phyloP scores from a whole-genome alignment of 2,888 invertebrate genomes.

The Lottia gigantea region DNA sequence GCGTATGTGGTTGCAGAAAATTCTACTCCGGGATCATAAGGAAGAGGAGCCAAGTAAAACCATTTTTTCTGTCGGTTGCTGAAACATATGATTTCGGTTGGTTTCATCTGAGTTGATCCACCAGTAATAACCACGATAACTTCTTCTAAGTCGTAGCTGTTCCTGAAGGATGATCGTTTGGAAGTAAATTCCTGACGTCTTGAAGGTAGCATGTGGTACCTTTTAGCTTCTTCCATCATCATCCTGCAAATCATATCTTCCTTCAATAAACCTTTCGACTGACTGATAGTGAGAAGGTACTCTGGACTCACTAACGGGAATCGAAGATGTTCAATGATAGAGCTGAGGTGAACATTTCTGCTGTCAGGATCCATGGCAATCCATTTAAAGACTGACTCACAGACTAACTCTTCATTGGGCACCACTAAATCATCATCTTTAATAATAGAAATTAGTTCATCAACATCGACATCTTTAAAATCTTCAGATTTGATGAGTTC shows the following conservation, averaged over 20 bases:
- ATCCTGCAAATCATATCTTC: slow-evolving; percentile 35
- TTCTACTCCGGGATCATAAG: slow-evolving; percentile 53
- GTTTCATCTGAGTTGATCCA: slow-evolving; percentile 48
- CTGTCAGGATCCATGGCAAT: slow-evolving; percentile 73
- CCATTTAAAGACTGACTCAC: slow-evolving; percentile 81
- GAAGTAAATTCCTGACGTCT: slow-evolving; percentile 42
- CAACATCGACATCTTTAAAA: slow-evolving; percentile 73
- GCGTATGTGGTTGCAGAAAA: slow-evolving; percentile 51
- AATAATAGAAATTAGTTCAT: slow-evolving; percentile 81
- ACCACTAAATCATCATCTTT: slow-evolving; percentile 85
- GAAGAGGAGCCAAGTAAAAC: slow-evolving; percentile 52
- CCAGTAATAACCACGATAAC: slow-evolving; percentile 47
- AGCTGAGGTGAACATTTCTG: slow-evolving; percentile 70
- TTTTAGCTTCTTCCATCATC: slow-evolving; percentile 46
- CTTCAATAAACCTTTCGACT: slow-evolving; percentile 28
- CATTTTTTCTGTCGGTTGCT: slow-evolving; percentile 51
- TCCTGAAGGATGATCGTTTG: slow-evolving; percentile 38
- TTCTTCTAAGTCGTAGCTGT: slow-evolving; percentile 44
- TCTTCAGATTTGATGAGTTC: slow-evolving; percentile 44
- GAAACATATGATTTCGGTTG: slow-evolving; percentile 54
- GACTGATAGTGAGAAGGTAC: slow-evolving; percentile 44
- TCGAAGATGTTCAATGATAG: slow-evolving; percentile 49
- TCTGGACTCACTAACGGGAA: slow-evolving; percentile 52
- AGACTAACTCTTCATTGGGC: slow-evolving; percentile 84
- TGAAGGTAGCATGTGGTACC: slow-evolving; percentile 48